Evolutionary conservation across 1,140 invertebrate genomes (phyloP).

Genomic region (Eriocheir sinensis): DNA sequence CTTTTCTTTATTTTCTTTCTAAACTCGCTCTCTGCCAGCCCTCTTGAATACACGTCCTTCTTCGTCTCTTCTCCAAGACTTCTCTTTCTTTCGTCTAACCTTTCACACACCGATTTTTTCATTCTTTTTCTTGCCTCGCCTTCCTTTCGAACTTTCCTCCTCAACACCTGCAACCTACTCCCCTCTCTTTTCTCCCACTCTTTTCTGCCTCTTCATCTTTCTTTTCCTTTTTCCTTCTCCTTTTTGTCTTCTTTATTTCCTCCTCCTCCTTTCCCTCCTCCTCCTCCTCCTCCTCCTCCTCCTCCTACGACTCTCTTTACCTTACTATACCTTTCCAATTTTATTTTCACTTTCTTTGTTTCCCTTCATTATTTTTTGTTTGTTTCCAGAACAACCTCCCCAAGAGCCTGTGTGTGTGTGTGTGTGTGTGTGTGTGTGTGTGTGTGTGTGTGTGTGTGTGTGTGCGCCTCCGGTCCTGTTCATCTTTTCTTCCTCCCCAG

Average conservation of each 20-base stretch:
- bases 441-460: no score
- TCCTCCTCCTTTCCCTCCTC: not conserved
- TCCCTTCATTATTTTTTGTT: no score
- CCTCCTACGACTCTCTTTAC: no score
- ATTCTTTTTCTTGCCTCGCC: not conserved
- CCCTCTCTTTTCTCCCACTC: not conserved
- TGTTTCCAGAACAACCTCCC: no score
- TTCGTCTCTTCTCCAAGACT: not conserved
- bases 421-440: no score
- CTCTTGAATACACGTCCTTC: not conserved
- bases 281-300: not conserved
- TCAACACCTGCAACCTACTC: not conserved
- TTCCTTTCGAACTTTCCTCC: no score
- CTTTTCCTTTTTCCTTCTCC: not conserved
- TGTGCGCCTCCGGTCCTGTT: not conserved
- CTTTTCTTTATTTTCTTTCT: not conserved
- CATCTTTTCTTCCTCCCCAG: not conserved
- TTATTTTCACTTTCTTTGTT: not conserved
- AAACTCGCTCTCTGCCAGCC: not conserved
- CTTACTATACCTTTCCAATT: not conserved
- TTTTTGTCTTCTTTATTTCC: not conserved
- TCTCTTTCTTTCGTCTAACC: not conserved
- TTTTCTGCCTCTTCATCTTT: not conserved
- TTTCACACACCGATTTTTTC: no score
- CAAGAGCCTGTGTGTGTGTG: no score